Conservation (phyloP, 2,888 invertebrate species). For the Acanthococcus lagerstroemiae region DNA sequence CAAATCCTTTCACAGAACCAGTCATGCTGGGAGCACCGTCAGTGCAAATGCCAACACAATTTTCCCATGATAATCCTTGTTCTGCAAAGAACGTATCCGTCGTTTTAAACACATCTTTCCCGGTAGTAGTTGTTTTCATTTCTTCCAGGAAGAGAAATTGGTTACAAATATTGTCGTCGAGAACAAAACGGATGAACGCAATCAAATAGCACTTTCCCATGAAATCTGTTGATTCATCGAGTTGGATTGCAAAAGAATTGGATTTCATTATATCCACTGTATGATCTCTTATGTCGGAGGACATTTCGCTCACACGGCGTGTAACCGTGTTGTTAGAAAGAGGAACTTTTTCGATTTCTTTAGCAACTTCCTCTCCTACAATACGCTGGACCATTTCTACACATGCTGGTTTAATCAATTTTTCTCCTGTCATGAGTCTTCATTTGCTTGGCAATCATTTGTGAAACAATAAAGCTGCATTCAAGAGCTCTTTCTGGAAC, state of each 20-base stretch:
- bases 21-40: slow-evolving; percentile 31
- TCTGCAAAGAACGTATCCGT: slow-evolving; percentile 17
- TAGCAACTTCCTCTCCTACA: slow-evolving; percentile 10
- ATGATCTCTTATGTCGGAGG: background rate
- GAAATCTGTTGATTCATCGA: background rate
- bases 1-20: slow-evolving; percentile 27
- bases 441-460: slow-evolving; percentile 13
- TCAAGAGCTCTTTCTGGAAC: slow-evolving; percentile 5
- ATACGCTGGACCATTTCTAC: slow-evolving; percentile 9
- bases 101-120: slow-evolving; percentile 2
- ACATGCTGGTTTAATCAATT: slow-evolving; percentile 9
- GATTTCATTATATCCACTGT: background rate
- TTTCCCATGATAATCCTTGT: slow-evolving; percentile 3
- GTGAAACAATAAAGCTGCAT: slow-evolving; percentile 16
- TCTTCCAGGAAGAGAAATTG: slow-evolving; percentile 11
- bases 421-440: slow-evolving; percentile 10
- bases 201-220: background rate
- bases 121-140: background rate
- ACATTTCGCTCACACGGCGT: background rate
- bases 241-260: background rate
- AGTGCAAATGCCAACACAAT: slow-evolving; percentile 25
- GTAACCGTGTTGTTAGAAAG: slow-evolving; percentile 5
- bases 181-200: background rate
- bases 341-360: slow-evolving; percentile 13
- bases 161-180: background rate